phyloP scores from a whole-genome alignment of 2,113 vertebrate genomes.

The Microcebus lehilahytsara region DNA sequence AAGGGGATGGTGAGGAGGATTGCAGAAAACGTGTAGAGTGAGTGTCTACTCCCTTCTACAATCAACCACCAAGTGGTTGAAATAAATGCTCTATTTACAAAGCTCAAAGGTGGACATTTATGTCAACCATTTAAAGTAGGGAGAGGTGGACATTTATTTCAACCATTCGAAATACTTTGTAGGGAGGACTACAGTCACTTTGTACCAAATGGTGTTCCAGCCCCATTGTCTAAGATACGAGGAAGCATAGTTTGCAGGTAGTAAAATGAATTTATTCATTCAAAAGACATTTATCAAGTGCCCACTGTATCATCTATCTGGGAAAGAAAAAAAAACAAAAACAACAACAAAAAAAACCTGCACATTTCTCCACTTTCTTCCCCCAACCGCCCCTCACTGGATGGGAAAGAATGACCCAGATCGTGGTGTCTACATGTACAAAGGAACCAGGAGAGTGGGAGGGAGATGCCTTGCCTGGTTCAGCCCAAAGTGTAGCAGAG shows the following conservation, averaged over 20 bases:
- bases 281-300: neutral
- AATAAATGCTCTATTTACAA: neutral
- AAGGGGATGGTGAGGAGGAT: neutral
- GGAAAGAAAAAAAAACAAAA: neutral
- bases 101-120: neutral
- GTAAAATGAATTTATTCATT: neutral
- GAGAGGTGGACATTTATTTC: neutral
- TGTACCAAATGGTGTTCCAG: neutral
- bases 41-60: neutral
- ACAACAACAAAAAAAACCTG: neutral
- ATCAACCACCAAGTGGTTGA: neutral
- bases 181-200: neutral
- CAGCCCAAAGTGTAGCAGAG: neutral
- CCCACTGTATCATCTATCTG: too few relatives aligned
- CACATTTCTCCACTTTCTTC: neutral
- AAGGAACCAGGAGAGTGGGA: neutral
- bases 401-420: neutral
- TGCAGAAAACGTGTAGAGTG: neutral
- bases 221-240: neutral
- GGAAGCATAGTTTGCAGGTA: neutral
- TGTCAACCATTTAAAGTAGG: neutral
- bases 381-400: neutral
- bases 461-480: neutral
- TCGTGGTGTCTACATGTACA: neutral
- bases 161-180: neutral